phyloP scores from a whole-genome alignment of 1,140 invertebrate genomes.

The Pseudomyrmex sp. region DNA sequence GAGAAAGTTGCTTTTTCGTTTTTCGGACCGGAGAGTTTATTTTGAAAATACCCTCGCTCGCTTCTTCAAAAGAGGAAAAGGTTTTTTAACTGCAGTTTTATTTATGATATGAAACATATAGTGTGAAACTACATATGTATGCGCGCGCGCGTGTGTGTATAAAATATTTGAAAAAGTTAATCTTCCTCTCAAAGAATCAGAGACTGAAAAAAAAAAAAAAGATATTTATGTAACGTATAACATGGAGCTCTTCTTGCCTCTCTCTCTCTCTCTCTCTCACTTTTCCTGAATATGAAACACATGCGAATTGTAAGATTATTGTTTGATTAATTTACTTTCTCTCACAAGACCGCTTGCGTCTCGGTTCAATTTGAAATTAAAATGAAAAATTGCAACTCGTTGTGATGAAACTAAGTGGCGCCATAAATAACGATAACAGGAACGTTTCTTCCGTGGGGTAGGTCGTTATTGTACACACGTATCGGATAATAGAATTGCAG shows the following conservation, averaged over 20 bases:
- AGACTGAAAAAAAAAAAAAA: conserved; percentile 1
- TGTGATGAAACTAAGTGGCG: no score
- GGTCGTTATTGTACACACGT: no score
- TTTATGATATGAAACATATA: conserved; percentile 16
- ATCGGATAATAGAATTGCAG: background rate
- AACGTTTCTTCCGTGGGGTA: no score
- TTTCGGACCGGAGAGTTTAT: background rate
- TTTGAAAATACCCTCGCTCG: background rate
- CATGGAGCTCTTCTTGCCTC: background rate
- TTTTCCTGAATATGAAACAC: background rate
- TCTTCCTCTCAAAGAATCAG: background rate
- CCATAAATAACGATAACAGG: background rate
- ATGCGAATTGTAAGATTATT: background rate
- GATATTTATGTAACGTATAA: conserved; percentile 25
- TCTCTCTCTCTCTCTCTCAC: background rate
- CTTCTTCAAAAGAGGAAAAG: background rate
- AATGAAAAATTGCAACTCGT: no score
- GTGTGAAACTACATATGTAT: background rate
- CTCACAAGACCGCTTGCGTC: no score
- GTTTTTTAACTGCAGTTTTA: background rate
- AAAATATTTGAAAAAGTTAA: background rate
- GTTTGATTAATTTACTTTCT: no score
- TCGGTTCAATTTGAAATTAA: no score
- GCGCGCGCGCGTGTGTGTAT: background rate
- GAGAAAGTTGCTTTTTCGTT: background rate